A percentile compares a stretch with the other conserved stretches of the same genome.
These are phyloP conservation scores for Callipepla squamata DNA, from an alignment of 2,113 vertebrate genomes.

Conservation along the genomic window DNA sequence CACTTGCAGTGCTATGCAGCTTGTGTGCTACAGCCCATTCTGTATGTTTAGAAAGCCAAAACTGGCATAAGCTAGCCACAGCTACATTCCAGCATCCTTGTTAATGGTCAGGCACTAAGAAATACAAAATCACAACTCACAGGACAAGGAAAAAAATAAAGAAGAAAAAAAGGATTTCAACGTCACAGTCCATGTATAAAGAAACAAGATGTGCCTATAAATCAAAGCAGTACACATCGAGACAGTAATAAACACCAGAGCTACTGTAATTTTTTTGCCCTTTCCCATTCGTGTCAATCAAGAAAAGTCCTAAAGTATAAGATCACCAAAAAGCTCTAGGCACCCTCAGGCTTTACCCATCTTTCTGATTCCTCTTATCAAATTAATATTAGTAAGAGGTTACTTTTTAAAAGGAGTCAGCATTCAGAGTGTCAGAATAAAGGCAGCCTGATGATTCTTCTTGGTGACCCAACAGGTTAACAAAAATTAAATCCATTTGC, in stretches of 20 bases:
- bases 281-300: background rate
- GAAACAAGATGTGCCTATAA: background rate
- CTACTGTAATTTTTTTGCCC: background rate
- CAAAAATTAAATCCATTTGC: background rate
- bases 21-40: background rate
- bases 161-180: background rate
- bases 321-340: background rate
- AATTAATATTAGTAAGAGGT: background rate
- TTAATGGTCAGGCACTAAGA: background rate
- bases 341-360: background rate
- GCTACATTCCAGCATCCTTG: background rate
- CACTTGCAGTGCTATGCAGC: accelerated
- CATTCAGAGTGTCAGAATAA: background rate
- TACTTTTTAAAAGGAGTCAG: background rate
- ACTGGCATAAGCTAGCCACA: background rate
- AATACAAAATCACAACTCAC: background rate
- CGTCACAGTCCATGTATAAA: background rate
- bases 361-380: background rate
- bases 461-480: background rate
- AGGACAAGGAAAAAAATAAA: background rate
- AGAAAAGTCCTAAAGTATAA: background rate
- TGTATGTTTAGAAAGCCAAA: background rate
- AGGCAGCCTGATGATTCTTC: background rate
- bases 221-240: background rate
- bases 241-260: background rate